A percentile compares a stretch with the other conserved stretches of the same genome.
These are phyloP conservation scores for Drosophila picticornis DNA, from an alignment of 2,888 invertebrate genomes.

Conservation along the genomic window DNA sequence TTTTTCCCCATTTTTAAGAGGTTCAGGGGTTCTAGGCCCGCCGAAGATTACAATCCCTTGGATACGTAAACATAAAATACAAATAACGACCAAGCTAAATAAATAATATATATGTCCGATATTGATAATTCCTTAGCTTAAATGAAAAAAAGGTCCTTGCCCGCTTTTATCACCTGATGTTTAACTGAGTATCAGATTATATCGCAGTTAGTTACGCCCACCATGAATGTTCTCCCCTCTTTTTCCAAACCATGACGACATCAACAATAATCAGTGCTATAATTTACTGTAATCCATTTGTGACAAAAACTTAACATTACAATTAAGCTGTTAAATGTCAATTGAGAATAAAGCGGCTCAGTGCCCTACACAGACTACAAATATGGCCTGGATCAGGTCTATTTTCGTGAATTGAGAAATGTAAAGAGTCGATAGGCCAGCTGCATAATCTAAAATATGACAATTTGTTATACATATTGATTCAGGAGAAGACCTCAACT, in stretches of 20 bases:
- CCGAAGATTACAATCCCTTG: neutral
- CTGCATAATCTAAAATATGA: constrained; percentile 55
- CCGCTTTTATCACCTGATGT: neutral
- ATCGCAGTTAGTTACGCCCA: neutral
- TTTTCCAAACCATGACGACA: neutral
- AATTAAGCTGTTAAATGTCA: neutral
- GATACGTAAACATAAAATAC: neutral
- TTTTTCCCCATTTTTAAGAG: neutral
- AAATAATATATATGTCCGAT: neutral
- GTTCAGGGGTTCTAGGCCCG: neutral
- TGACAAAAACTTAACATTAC: neutral
- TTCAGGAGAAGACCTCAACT: neutral
- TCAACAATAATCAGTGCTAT: neutral
- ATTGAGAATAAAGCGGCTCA: neutral
- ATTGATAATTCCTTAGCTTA: neutral
- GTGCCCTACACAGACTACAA: neutral
- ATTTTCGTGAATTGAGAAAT: constrained; percentile 55
- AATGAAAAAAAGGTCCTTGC: neutral
- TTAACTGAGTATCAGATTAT: neutral
- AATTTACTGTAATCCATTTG: neutral
- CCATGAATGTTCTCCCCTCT: neutral
- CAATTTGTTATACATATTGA: neutral
- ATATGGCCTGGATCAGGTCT: neutral
- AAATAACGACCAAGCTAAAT: neutral
- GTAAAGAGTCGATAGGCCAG: constrained; percentile 63